Conservation (phyloP, 2,113 vertebrate genomes). For the Pollachius pollachius region DNA sequence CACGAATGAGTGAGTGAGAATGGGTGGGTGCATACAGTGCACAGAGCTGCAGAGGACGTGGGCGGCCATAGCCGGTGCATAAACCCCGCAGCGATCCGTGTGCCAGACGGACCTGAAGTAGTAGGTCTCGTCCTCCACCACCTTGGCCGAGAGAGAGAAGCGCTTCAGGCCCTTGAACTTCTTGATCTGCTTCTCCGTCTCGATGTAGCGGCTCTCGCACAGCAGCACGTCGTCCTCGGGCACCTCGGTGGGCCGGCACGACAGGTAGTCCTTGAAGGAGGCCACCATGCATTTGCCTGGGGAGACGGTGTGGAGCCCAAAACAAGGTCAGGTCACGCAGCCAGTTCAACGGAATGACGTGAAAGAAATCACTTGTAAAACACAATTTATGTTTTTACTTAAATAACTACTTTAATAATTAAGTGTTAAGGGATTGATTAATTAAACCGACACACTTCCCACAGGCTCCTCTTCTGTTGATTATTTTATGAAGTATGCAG, state of each 20-base stretch:
- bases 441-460: too few relatives aligned
- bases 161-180: constrained; percentile 97
- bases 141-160: constrained; percentile 96
- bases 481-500: too few relatives aligned
- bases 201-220: constrained; percentile 96
- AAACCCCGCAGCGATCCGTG: neutral
- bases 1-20: too few relatives aligned
- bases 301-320: constrained; percentile 25
- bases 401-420: too few relatives aligned
- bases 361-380: too few relatives aligned
- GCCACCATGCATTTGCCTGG: constrained; percentile 93
- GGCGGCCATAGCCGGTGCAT: too few relatives aligned
- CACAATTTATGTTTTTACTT: neutral
- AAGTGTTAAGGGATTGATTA: too few relatives aligned
- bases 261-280: constrained; percentile 97
- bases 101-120: constrained; percentile 85
- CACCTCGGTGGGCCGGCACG: constrained; percentile 93
- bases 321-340: neutral
- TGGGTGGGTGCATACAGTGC: too few relatives aligned
- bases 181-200: constrained; percentile 95
- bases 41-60: neutral
- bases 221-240: constrained; percentile 88
- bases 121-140: constrained; percentile 95
- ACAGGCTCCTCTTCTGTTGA: too few relatives aligned
- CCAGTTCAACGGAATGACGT: neutral